Conservation (phyloP, 2,797 vertebrate species). For the Petrocephalus sullivani region DNA sequence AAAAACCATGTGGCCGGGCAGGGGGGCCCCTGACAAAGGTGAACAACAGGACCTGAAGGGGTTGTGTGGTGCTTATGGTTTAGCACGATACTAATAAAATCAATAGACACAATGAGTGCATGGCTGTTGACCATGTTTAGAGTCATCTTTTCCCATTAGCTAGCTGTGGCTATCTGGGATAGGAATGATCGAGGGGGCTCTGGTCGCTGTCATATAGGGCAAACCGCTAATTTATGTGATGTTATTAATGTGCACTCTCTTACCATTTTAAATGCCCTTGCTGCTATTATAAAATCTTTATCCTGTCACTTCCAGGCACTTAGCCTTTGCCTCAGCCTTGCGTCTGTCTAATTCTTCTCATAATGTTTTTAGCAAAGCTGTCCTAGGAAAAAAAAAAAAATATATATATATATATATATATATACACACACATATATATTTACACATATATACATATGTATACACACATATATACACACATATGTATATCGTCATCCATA, state of each 20-base stretch:
- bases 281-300: slow-evolving; percentile 25
- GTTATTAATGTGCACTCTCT: slow-evolving; percentile 44
- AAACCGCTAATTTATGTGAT: slow-evolving; percentile 41
- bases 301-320: slow-evolving; percentile 14
- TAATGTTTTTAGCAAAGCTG: neutral
- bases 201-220: slow-evolving; percentile 28
- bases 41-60: neutral
- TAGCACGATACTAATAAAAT: neutral
- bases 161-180: neutral
- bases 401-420: no score
- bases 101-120: neutral
- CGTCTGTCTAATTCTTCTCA: neutral
- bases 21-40: neutral
- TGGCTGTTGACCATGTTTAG: neutral
- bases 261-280: slow-evolving; percentile 36
- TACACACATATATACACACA: no score
- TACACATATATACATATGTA: no score
- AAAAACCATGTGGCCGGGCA: neutral
- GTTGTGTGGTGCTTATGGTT: neutral
- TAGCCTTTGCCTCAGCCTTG: slow-evolving; percentile 17
- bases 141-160: neutral
- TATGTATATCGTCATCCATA: no score
- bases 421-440: neutral
- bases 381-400: neutral
- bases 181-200: slow-evolving; percentile 24